These are phyloP conservation scores for Suricata suricatta DNA, from an alignment of 2,113 vertebrate genomes.

Conservation along the genomic window DNA sequence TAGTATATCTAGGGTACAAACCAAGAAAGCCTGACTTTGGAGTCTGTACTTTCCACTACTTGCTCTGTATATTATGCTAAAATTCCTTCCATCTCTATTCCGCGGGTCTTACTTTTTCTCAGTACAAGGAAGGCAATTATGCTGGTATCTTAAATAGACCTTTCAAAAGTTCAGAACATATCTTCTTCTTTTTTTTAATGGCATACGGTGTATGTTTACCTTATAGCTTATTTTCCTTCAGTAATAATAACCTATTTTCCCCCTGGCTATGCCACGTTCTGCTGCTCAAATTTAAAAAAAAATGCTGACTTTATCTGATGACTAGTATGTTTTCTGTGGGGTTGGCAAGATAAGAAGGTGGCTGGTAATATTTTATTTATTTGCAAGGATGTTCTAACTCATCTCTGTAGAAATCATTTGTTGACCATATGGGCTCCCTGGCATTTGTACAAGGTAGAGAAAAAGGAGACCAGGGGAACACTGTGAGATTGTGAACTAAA, in stretches of 20 bases:
- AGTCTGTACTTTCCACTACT: background rate
- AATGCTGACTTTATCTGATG: background rate
- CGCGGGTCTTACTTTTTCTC: background rate
- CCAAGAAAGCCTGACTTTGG: background rate
- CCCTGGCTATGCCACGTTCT: background rate
- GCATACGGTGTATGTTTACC: background rate
- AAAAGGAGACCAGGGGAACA: constrained; percentile 68
- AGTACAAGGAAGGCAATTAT: background rate
- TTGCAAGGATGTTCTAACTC: constrained; percentile 71
- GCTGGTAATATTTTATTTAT: constrained; percentile 20
- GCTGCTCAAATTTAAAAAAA: constrained; percentile 11
- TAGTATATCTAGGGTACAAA: background rate
- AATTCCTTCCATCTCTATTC: background rate
- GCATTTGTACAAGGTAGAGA: constrained; percentile 34
- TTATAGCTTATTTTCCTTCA: constrained; percentile 30
- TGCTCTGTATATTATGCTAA: background rate
- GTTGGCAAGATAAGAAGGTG: constrained; percentile 9
- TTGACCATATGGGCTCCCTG: constrained; percentile 75
- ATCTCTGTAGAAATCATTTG: constrained; percentile 78
- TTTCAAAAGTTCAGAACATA: constrained; percentile 12
- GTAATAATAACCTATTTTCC: background rate
- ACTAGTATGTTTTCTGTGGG: background rate
- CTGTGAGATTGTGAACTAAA: constrained; percentile 10
- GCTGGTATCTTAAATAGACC: background rate
- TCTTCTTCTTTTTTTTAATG: background rate